Evolutionary conservation across 1,140 invertebrate species (phyloP).

Genomic region (Drosophila parvula): DNA sequence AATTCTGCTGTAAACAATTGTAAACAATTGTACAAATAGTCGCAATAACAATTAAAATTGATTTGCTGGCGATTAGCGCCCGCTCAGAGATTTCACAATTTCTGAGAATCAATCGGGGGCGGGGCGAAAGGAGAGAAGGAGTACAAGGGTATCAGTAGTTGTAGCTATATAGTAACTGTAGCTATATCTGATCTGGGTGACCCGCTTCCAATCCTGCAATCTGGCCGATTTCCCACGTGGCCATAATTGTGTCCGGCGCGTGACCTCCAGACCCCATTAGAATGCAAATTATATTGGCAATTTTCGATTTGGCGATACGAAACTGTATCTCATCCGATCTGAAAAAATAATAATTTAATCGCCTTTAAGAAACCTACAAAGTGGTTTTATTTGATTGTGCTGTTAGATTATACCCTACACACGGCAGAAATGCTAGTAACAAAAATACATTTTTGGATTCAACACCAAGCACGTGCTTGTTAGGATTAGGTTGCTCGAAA

Average conservation of each 20-base stretch:
- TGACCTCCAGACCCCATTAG: constrained; percentile 1
- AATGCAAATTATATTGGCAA: constrained; percentile 9
- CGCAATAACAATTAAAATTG: constrained; percentile 50
- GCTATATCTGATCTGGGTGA: constrained; percentile 18
- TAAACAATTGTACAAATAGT: constrained; percentile 47
- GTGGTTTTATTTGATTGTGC: too few species aligned
- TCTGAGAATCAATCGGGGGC: not conserved
- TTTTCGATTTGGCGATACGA: not conserved
- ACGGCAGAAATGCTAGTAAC: too few species aligned
- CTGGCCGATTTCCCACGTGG: constrained; percentile 34
- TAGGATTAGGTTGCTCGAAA: too few species aligned
- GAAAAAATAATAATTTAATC: not conserved
- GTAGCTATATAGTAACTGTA: not conserved
- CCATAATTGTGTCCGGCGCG: not conserved
- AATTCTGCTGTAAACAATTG: constrained; percentile 23
- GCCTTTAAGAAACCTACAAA: not conserved
- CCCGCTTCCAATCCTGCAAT: constrained; percentile 34
- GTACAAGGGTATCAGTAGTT: constrained; percentile 24
- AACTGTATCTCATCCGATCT: not conserved
- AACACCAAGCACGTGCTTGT: too few species aligned
- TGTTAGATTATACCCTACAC: too few species aligned
- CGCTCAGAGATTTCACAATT: constrained; percentile 1
- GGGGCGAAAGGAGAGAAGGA: constrained; percentile 8
- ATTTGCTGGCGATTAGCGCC: constrained; percentile 31
- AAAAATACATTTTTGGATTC: too few species aligned